Base-by-base conservation (phyloP, 1,140 invertebrate genomes). In the Drosophila burlai region DNA sequence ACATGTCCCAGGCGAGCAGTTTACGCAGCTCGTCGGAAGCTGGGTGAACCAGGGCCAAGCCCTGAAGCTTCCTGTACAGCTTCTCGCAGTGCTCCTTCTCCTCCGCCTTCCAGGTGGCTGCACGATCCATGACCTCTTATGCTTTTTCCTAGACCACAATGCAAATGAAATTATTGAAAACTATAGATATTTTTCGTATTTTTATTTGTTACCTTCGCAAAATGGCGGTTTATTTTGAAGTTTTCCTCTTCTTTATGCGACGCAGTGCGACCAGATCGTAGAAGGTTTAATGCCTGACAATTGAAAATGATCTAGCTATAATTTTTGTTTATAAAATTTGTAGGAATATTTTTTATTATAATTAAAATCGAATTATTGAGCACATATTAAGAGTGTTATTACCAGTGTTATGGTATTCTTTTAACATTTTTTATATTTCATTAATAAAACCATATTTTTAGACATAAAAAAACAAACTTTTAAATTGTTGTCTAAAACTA, bases 1-100 rank as follows among this genome's bases (percentile, higher is more conserved):
- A 94, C 93, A 94, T 94, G 66, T 93, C 93, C 92, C 93, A 68
- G 11, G 87, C 64, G 1, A 92, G 24, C 36, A 80, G 46, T 29
- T 91, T 92, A 0, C 61, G 40, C 58, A 93, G 58, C 29, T 93
- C 92, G 2, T 92, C 91, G 42, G 74, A 65, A 52, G 81, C 58
- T 0, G 91, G 81, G 50, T 92, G 65, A 10, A 92, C 24, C 47
- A 92, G 43, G 1, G 69, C 60, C 16, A 92, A 61, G n/a, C 81
- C 90, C 34, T 65, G 71, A 4, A 93, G 60, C 34, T 79, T 90
- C 13, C 73, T 81, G 50, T 90, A 62, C 15, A 93, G 52, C 42
- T 80, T 80, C 40, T 91, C 84, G 54, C 90, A 82, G 8, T 84
- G 78, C 34, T 93, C 92, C 61, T 91, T 92, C 45, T 93, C 92